Evolutionary conservation across 2,113 vertebrate species (phyloP).

Genomic region (Pachycephala philippinensis): DNA sequence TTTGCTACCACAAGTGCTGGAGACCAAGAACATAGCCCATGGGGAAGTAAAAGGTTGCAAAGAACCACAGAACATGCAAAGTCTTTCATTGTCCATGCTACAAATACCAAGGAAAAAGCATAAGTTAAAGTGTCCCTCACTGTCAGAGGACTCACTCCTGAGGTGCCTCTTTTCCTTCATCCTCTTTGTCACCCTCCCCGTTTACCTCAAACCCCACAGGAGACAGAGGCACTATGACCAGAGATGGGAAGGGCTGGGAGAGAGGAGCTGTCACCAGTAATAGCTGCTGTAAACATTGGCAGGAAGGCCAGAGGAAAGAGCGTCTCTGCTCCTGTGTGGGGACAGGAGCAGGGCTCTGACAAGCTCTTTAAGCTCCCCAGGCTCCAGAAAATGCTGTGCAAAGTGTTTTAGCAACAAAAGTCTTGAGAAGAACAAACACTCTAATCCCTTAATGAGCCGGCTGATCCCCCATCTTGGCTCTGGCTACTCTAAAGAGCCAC

Average conservation of each 20-base stretch:
- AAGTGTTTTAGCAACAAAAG: conserved; percentile 90
- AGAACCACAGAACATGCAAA: not conserved
- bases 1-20: not conserved
- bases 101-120: not conserved
- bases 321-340: not conserved
- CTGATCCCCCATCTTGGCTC: conserved; percentile 86
- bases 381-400: conserved; percentile 86
- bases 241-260: not conserved
- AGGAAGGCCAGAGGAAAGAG: not conserved
- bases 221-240: not conserved
- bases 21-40: not conserved
- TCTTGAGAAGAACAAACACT: conserved; percentile 86
- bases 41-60: not conserved
- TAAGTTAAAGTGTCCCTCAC: not conserved
- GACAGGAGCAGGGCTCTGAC: conserved; percentile 76
- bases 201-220: not conserved
- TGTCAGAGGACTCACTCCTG: not conserved
- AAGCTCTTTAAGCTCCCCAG: conserved; percentile 79
- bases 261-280: not conserved
- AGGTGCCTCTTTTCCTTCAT: not conserved
- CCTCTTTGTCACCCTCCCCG: not conserved
- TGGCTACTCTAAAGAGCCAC: conserved; percentile 73
- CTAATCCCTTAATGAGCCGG: conserved; percentile 93
- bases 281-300: not conserved
- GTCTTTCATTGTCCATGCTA: not conserved